These are phyloP conservation scores for Cryptoleucopteryx plumbea DNA, from an alignment of 2,113 vertebrate genomes.

Conservation along the genomic window DNA sequence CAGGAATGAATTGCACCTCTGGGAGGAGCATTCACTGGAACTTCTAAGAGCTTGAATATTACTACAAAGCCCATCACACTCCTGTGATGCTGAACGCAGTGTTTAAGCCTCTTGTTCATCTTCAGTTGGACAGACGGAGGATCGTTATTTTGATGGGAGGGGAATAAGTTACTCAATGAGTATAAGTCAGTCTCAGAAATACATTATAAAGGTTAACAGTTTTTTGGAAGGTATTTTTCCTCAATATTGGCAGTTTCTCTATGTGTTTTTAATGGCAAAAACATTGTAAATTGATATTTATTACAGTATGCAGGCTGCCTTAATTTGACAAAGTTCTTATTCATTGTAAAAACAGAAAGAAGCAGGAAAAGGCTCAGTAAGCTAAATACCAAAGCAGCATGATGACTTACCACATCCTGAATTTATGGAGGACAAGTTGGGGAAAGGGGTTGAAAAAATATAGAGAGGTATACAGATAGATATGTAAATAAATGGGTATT, in stretches of 20 bases:
- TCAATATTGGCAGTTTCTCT: not conserved
- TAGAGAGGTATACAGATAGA: not conserved
- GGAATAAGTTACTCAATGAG: not conserved
- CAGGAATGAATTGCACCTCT: not conserved
- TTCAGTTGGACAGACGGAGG: not conserved
- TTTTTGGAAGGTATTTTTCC: not conserved
- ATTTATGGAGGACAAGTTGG: not conserved
- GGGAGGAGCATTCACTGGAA: not conserved
- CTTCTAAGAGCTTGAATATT: not conserved
- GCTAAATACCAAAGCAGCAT: not conserved
- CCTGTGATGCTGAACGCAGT: rapidly evolving
- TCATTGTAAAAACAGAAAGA: not conserved
- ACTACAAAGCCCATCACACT: not conserved
- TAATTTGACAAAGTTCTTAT: not conserved
- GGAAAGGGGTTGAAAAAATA: not conserved
- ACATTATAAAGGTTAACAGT: not conserved
- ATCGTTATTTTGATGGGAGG: not conserved
- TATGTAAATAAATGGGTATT: not conserved
- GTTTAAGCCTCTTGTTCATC: not conserved
- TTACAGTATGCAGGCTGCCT: not conserved
- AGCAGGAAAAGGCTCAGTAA: not conserved
- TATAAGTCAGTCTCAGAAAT: not conserved
- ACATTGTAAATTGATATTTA: not conserved
- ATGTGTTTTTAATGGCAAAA: not conserved
- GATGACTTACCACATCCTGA: not conserved